Evolutionary conservation across 1,140 invertebrate genomes (phyloP).

Genomic region (Tetragnatha versicolor): DNA sequence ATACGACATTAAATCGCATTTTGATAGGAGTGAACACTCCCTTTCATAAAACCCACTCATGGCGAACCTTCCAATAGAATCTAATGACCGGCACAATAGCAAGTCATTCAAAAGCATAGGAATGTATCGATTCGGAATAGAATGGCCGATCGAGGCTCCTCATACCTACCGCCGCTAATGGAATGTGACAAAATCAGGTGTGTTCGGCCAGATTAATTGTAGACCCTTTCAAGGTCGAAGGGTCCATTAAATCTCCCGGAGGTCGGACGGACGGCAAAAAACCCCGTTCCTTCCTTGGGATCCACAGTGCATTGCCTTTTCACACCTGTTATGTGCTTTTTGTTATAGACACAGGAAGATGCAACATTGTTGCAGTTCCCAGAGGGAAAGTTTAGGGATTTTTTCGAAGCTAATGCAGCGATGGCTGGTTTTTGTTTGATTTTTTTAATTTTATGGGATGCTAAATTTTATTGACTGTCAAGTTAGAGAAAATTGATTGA

Average conservation of each 20-base stretch:
- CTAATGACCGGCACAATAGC: not conserved
- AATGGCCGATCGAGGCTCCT: not conserved
- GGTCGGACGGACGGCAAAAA: not conserved
- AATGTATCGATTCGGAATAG: not conserved
- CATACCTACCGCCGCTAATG: not conserved
- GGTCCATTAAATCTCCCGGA: constrained; percentile 4
- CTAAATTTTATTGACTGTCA: too few species aligned
- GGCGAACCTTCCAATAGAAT: not conserved
- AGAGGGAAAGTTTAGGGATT: not conserved
- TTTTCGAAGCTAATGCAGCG: not conserved
- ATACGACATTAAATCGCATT: not conserved
- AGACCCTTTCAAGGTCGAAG: constrained; percentile 6
- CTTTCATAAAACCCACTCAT: not conserved
- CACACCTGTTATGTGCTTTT: not conserved
- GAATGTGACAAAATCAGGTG: constrained; percentile 4
- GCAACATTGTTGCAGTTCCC: not conserved
- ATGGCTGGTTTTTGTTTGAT: not conserved
- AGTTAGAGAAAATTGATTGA: too few species aligned
- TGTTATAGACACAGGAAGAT: not conserved
- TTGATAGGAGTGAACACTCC: not conserved
- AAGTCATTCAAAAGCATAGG: not conserved
- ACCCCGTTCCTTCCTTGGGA: too few species aligned
- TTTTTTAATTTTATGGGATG: too few species aligned
- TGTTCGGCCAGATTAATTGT: constrained; percentile 7
- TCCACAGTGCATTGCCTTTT: too few species aligned